phyloP scores from a whole-genome alignment of 2,113 vertebrate genomes.

The Gopherus flavomarginatus region DNA sequence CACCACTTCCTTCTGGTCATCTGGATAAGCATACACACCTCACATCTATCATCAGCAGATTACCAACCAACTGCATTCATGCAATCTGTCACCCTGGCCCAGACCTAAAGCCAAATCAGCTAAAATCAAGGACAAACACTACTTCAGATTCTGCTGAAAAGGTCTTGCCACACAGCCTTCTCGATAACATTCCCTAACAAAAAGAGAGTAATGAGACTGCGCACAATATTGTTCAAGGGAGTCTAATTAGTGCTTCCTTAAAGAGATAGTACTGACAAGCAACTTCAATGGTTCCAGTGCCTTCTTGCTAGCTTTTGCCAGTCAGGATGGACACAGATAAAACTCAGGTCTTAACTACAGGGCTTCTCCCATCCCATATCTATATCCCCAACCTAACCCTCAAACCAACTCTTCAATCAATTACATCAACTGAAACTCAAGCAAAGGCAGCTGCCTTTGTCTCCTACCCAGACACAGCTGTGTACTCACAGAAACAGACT shows the following conservation, averaged over 20 bases:
- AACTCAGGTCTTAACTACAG: not conserved
- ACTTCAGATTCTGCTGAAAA: not conserved
- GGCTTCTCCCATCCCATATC: not conserved
- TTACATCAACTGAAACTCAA: not conserved
- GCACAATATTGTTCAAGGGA: not conserved
- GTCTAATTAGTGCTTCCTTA: not conserved
- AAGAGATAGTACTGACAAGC: not conserved
- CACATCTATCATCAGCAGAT: not conserved
- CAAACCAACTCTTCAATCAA: not conserved
- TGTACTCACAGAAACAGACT: conserved; percentile 13
- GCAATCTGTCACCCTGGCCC: not conserved
- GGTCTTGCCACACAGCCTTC: not conserved
- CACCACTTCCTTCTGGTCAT: not conserved
- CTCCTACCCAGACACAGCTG: not conserved
- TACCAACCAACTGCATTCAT: not conserved
- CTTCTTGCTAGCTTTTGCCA: not conserved
- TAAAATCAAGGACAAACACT: not conserved
- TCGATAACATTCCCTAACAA: not conserved
- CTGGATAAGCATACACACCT: not conserved
- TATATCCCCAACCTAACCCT: not conserved
- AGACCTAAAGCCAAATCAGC: not conserved
- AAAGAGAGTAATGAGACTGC: not conserved
- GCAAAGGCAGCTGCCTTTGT: not conserved
- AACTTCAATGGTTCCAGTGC: not conserved
- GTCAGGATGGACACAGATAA: not conserved